Conservation (phyloP, 2,113 vertebrate species). For the Oryzias celebensis region DNA sequence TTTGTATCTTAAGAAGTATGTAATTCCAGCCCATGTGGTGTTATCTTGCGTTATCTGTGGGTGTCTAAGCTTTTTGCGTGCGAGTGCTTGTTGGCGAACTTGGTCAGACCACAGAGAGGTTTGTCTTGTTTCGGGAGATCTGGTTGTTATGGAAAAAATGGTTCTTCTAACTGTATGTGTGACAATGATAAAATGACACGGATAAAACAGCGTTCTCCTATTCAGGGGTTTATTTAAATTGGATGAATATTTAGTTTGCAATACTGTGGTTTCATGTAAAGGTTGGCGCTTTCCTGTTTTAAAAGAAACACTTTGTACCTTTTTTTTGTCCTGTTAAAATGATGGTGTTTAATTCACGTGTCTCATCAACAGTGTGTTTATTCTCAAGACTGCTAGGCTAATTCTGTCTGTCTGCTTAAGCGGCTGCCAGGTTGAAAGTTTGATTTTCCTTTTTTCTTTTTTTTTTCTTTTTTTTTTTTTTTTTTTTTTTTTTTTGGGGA, state of each 20-base stretch:
- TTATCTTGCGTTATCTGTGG: background rate
- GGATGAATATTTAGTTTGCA: constrained; percentile 62
- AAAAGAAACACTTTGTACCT: constrained; percentile 40
- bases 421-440: background rate
- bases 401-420: constrained; percentile 38
- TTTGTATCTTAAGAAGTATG: background rate
- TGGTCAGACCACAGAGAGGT: constrained; percentile 64
- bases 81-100: background rate
- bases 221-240: constrained; percentile 71
- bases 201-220: constrained; percentile 58
- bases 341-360: constrained; percentile 64
- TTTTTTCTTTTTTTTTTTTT: constrained; percentile 16
- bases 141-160: constrained; percentile 47
- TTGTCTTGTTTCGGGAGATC: constrained; percentile 47
- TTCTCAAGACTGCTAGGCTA: constrained; percentile 75
- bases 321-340: constrained; percentile 53
- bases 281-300: constrained; percentile 60
- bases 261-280: constrained; percentile 64
- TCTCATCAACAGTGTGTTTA: constrained; percentile 52
- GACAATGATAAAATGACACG: constrained; percentile 47
- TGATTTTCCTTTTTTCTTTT: background rate
- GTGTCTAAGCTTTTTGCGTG: background rate
- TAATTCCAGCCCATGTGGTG: background rate
- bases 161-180: constrained; percentile 54
- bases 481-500: constrained; percentile 3